These are phyloP conservation scores for Muscicapa striata DNA, from an alignment of 2,797 vertebrate species.

Conservation along the genomic window DNA sequence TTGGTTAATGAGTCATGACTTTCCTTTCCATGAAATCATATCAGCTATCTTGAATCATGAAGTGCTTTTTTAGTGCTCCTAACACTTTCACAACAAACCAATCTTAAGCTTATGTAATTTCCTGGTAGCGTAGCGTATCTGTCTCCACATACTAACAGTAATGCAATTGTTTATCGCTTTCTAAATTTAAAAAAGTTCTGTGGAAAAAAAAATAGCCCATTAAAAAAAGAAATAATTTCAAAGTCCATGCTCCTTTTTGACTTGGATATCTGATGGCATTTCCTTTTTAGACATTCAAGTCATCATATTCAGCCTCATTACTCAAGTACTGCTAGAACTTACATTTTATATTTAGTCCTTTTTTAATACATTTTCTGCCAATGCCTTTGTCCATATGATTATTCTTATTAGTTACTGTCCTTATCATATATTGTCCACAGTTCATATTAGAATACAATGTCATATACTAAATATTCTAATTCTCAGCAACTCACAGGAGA, in stretches of 20 bases:
- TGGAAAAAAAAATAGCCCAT: background rate
- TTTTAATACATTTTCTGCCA: background rate
- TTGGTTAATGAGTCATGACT: constrained; percentile 24
- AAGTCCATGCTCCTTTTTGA: background rate
- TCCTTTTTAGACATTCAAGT: background rate
- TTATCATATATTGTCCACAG: background rate
- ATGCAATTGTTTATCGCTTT: constrained; percentile 3
- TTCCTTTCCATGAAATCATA: constrained; percentile 32
- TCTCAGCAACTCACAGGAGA: background rate
- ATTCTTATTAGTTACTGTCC: background rate
- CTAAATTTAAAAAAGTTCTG: background rate
- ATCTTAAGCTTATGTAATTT: constrained; percentile 33
- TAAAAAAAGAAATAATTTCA: background rate
- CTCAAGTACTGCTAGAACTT: background rate
- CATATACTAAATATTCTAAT: background rate
- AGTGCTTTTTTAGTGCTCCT: constrained; percentile 7
- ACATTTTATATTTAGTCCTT: background rate
- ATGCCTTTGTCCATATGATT: background rate
- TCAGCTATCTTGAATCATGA: constrained; percentile 44
- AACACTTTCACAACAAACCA: constrained; percentile 29
- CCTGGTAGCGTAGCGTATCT: background rate
- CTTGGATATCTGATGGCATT: background rate
- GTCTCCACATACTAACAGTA: constrained; percentile 6
- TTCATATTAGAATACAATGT: background rate
- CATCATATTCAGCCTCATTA: background rate